Base-by-base conservation (phyloP, 53 echinoderm and acorn worm genomes). In the Actinopyga echinites region DNA sequence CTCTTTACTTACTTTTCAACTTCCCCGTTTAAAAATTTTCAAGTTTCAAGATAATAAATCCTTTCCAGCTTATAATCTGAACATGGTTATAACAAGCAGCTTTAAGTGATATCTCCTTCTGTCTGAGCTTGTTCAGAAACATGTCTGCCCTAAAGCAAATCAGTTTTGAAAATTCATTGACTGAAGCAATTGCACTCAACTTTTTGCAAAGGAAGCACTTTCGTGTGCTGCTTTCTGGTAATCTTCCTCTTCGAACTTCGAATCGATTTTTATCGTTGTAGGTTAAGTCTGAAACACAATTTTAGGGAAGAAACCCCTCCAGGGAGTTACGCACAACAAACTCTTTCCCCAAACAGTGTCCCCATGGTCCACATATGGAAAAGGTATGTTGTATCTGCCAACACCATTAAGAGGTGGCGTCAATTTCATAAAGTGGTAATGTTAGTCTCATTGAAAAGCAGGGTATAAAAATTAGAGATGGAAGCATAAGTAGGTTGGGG, bases 331-430 rank as follows among this genome's bases (percentile, higher is more conserved):
- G 34, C 71, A 11, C 40, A 23, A 22, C 40, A 26, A 71, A 71
- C 25, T 42, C 43, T 28, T 71, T 71, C 45, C 26, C 44, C 34
- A 40, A 40, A 24, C n/a, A 42, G 25, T 20, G 25, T 44, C 42
- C 71, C 71, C 25, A 44, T 36, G 40, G 71, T 42, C 40, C 71
- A 71, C 40, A 25, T 28, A 40, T 71, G 49, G 0, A 71, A 71
- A 71, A 44, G 71, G 71, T 44, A 71, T 71, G 71, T 71, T 71
- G 44, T 71, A 71, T 42, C 71, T 71, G 71, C 71, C 71, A 71
- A 45, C 71, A 71, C 42, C 71, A 71, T 71, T 71, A 71, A 44
- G 71, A 26, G 25, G 38, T 26, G 71, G 71, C 71, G 42, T 71
- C 71, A 25, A 23, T 71, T 71, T 71, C 42, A 71, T 42, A 71